Evolutionary conservation across 1,140 invertebrate genomes (phyloP).

Genomic region (Proales similis): DNA sequence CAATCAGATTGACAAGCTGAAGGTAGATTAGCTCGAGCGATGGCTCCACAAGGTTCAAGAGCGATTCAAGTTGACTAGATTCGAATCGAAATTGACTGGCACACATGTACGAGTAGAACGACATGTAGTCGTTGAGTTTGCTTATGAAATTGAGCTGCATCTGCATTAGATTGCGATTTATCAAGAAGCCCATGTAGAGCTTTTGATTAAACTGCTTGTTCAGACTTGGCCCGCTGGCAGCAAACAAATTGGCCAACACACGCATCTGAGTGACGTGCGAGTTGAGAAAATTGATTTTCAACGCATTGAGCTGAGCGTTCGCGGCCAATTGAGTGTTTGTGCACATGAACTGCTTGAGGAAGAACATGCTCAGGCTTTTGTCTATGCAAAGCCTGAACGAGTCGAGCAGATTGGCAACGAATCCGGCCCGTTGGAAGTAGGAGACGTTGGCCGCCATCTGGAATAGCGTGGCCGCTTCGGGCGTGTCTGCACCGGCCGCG

Average conservation of each 20-base stretch:
- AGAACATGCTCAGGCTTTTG: conserved; percentile 10
- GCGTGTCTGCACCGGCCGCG: too few relatives aligned
- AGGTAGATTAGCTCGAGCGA: background rate
- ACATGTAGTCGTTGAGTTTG: conserved; percentile 6
- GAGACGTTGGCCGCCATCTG: conserved; percentile 17
- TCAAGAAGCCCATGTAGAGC: conserved; percentile 13
- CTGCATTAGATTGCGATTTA: conserved; percentile 20
- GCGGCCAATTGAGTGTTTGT: background rate
- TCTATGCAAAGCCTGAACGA: conserved; percentile 16
- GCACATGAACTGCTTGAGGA: background rate
- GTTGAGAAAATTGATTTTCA: conserved; percentile 11
- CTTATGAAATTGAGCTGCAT: conserved; percentile 14
- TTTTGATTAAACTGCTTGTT: conserved; percentile 5
- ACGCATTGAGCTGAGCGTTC: background rate
- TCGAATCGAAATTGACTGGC: background rate
- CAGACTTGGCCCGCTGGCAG: background rate
- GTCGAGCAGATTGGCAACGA: background rate
- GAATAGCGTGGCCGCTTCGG: too few relatives aligned
- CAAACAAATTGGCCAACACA: conserved; percentile 3
- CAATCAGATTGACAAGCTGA: background rate
- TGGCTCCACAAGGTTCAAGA: background rate
- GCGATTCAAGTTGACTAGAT: background rate
- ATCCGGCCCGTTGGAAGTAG: background rate
- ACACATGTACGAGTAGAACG: background rate
- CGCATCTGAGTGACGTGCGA: conserved; percentile 6